Percentiles rank a stretch among this genome's conserved stretches.
phyloP scores from a whole-genome alignment of 2,888 invertebrate species.

The Invenusta paracnida region DNA sequence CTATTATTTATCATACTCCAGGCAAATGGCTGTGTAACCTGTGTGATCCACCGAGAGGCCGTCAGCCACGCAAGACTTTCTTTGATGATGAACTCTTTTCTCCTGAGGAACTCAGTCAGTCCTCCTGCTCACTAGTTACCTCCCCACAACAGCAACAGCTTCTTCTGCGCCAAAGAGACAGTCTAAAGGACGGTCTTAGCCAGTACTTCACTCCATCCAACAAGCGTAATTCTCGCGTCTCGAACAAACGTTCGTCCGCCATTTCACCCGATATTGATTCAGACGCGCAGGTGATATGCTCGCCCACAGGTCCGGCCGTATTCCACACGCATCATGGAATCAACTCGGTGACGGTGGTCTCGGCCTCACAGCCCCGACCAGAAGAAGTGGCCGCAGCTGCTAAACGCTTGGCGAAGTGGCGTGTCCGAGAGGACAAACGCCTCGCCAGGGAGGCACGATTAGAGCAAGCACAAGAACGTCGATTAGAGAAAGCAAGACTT shows the following conservation, averaged over 20 bases:
- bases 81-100: background rate
- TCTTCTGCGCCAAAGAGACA: background rate
- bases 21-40: constrained; percentile 15
- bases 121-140: background rate
- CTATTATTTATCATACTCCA: background rate
- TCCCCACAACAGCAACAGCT: background rate
- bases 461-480: background rate
- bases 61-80: background rate
- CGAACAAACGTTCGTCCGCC: constrained; percentile 4
- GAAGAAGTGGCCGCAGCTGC: background rate
- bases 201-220: constrained; percentile 37
- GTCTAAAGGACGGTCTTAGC: constrained; percentile 32
- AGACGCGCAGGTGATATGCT: background rate
- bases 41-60: background rate
- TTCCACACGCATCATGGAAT: background rate
- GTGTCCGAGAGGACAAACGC: background rate
- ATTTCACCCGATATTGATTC: background rate
- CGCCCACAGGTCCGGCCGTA: too few species aligned
- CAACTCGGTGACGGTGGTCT: background rate
- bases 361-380: background rate
- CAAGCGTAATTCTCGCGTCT: constrained; percentile 32
- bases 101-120: background rate
- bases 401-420: background rate
- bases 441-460: background rate
- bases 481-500: background rate